phyloP scores from a whole-genome alignment of 1,140 invertebrate species.

The Periplaneta americana region DNA sequence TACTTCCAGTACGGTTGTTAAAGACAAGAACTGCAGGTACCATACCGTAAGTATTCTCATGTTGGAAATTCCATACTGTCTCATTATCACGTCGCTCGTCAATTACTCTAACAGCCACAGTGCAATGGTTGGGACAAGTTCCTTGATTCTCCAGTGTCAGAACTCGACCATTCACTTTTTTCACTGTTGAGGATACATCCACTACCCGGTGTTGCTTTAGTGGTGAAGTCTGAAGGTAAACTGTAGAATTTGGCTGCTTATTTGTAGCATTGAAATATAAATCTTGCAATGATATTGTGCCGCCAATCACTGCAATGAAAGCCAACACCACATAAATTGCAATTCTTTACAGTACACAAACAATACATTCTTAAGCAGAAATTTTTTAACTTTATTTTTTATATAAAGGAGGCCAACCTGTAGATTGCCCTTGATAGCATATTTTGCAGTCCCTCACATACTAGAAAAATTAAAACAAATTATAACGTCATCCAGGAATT shows the following conservation, averaged over 20 bases:
- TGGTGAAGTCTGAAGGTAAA: slow-evolving; percentile 24
- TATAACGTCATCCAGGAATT: no score
- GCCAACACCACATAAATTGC: no score
- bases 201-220: slow-evolving; percentile 22
- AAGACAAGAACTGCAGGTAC: slow-evolving; percentile 57
- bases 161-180: slow-evolving; percentile 32
- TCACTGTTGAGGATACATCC: slow-evolving; percentile 37
- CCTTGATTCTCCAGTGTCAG: slow-evolving; percentile 58
- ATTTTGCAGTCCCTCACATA: no score
- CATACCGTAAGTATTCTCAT: slow-evolving; percentile 55
- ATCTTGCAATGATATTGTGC: slow-evolving; percentile 26
- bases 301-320: neutral
- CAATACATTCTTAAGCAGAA: no score
- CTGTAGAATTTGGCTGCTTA: slow-evolving; percentile 28
- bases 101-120: slow-evolving; percentile 51
- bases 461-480: no score
- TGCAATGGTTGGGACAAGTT: slow-evolving; percentile 54
- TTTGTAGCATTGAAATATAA: slow-evolving; percentile 38
- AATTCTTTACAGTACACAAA: no score
- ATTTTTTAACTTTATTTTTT: no score
- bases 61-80: slow-evolving; percentile 49
- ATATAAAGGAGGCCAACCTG: no score
- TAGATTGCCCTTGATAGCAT: no score
- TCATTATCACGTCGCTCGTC: slow-evolving; percentile 46
- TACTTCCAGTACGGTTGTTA: slow-evolving; percentile 23